Base-by-base conservation (phyloP, 2,113 vertebrate genomes). In the Chauna torquata region DNA sequence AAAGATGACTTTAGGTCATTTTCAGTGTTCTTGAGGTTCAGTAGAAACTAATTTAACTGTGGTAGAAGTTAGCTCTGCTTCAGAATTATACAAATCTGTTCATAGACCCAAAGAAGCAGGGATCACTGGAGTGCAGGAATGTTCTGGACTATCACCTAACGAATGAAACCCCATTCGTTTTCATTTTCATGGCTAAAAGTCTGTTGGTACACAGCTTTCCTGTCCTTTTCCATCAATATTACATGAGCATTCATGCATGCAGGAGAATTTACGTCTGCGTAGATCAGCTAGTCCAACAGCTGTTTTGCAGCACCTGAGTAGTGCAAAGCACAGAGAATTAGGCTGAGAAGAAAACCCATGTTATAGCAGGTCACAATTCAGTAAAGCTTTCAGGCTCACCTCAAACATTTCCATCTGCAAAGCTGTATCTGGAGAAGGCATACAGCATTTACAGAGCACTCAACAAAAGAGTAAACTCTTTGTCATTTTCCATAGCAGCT, bases 401-500 rank as follows among this genome's bases (percentile, higher is more conserved):
- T 94, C 90, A 94, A 90, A 69, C 24, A 86, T 82, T 93, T 90
- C 86, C 92, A 85, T 86, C 88, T 97, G 95, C 82, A 79, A 78
- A 75, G 50, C 76, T 78, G 57, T 72, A 82, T 86, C 89, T 92
- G 89, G 68, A 92, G 78, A 97, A 96, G 66, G 78, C 58, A 75
- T 77, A 91, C 92, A 77, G 32, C 84, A 76, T 93, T 88, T 82
- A 58, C 36, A 95, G 77, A 94, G 12, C 62, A 94, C 91, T 40
- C 50, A 96, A 91, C 92, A 86, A 81, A 96, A 70, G 94, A 88
- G 86, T 93, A 95, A 97, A 88, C 89, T 86, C 94, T 91, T 70
- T 75, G 86, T 93, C 83, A 77, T 96, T 91, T 95, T 96, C 91
- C 85, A 81, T 86, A 85, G 74, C 90, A 95, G 66, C 91, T 95